Evolutionary conservation across 2,113 vertebrate genomes (phyloP).

Genomic region (Acrocephalus arundinaceus): DNA sequence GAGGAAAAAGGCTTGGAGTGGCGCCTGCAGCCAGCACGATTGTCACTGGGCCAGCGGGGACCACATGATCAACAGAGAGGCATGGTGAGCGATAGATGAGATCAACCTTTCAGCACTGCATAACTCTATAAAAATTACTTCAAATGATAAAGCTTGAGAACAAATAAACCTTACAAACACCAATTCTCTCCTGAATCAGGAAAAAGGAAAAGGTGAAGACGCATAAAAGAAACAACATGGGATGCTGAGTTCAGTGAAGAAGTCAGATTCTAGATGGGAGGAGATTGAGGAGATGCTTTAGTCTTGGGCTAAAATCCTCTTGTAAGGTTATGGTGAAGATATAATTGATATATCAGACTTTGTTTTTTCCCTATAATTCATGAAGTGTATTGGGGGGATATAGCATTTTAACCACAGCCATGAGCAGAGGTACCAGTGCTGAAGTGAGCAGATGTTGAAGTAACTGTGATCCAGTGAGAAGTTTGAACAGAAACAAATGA

Average conservation of each 20-base stretch:
- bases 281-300: not conserved
- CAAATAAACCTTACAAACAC: not conserved
- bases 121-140: not conserved
- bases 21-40: not conserved
- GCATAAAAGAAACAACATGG: not conserved
- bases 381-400: not conserved
- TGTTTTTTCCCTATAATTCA: not conserved
- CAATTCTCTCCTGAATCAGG: not conserved
- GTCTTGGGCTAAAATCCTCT: not conserved
- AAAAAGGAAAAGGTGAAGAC: not conserved
- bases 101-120: not conserved
- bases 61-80: not conserved
- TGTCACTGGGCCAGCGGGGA: rapidly evolving
- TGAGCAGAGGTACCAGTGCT: not conserved
- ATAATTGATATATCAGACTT: not conserved
- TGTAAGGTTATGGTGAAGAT: not conserved
- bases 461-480: not conserved
- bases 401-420: not conserved
- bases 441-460: not conserved
- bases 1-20: not conserved
- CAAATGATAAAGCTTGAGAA: not conserved
- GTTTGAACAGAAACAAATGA: not conserved
- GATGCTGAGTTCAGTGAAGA: not conserved
- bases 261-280: not conserved
- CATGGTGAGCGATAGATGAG: not conserved